Evolutionary conservation across 2,797 vertebrate genomes (phyloP).

Genomic region (Diglossa cyanea): DNA sequence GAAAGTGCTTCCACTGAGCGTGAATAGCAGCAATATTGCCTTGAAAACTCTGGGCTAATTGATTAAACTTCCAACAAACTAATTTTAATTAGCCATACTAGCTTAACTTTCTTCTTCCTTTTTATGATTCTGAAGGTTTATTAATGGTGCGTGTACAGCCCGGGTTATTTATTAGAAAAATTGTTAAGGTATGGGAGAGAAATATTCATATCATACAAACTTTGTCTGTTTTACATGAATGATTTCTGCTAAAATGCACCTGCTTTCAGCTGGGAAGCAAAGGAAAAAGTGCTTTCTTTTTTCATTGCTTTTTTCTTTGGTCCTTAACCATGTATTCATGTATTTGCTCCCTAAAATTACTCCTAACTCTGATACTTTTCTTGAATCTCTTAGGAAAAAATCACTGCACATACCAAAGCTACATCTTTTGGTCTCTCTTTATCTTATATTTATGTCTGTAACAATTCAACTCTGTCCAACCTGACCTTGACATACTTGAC

Average conservation of each 20-base stretch:
- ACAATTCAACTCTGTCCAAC: not conserved
- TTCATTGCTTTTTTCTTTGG: not conserved
- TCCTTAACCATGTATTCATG: not conserved
- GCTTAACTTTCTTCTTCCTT: conserved; percentile 36
- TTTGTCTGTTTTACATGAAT: not conserved
- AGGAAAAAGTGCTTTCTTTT: not conserved
- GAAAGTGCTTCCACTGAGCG: conserved; percentile 45
- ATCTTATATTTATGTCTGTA: not conserved
- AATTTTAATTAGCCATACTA: conserved; percentile 52
- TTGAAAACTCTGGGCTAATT: conserved; percentile 60
- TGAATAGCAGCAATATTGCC: conserved; percentile 28
- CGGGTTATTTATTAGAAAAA: not conserved
- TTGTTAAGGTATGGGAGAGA: not conserved
- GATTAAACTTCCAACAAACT: conserved; percentile 55
- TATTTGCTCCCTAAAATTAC: not conserved
- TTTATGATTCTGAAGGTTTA: conserved; percentile 29
- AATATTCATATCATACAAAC: not conserved
- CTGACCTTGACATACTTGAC: not conserved
- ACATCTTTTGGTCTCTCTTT: not conserved
- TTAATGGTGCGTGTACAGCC: not conserved
- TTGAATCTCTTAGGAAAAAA: not conserved
- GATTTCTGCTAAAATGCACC: not conserved
- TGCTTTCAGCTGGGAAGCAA: not conserved
- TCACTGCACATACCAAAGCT: not conserved
- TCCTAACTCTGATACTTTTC: not conserved